Evolutionary conservation across 2,888 invertebrate species (phyloP), one percentile per base, ranked within the genome.

Genomic region (Troides aeacus): DNA sequence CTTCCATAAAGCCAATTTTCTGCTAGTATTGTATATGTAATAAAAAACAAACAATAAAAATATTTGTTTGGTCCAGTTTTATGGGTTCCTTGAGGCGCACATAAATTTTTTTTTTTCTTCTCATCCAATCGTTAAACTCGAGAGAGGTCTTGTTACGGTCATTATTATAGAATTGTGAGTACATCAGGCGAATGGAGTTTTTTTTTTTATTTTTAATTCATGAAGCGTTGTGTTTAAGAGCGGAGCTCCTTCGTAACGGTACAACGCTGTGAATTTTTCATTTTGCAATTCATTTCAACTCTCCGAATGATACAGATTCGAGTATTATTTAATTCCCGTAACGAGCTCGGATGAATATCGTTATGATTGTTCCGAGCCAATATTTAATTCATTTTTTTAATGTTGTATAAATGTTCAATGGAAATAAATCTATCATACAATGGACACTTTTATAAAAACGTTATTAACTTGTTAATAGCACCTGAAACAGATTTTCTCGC

Each of bases 221-320:
- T 30, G 36, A 39, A 62, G 59, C 63, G 59, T 59, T 63, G 56
- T 39, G 36, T 68, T 62, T 57, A 58, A 68, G 62, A 42, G 39
- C 39, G 42, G 18, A 56, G 56, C 62, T 64, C 63, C 59, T 50
- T 50, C 59, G 36, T 30, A 64, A 64, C 36, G 53, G 46, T 59
- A 64, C 63, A 53, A 10, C 53, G 59, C 59, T 59, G 39, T 68
- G 50, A 58, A 58, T 62, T 68, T 64, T 68, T 64, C 64, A 68
- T 50, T 68, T 64, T 59, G 36, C 59, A 64, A 64, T 68, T 64
- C 58, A 24, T 64, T 62, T 68, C 61, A 24, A 56, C 36, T 36
- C 24, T 62, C 23, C 56, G 39, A 39, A n/a, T 56, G 18, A 62
- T 39, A 8, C 5, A 23, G 24, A 23, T 53, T 12, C 15, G 50